A percentile compares a stretch with the other conserved stretches of the same genome.
phyloP scores from a whole-genome alignment of 1,140 invertebrate species.

The Pseudomyrmex pallidus region DNA sequence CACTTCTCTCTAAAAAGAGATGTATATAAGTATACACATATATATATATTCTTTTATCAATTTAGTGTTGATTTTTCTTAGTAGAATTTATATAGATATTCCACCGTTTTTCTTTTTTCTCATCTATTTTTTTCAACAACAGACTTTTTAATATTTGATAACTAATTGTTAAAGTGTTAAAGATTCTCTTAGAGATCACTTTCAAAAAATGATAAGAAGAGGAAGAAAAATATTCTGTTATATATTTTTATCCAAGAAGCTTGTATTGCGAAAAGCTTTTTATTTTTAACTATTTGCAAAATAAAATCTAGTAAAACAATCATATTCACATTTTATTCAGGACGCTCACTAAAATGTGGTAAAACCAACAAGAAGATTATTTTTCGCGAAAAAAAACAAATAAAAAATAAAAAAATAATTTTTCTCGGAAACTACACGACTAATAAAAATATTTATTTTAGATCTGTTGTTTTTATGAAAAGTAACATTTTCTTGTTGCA shows the following conservation, averaged over 20 bases:
- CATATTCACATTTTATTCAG: conserved; percentile 39
- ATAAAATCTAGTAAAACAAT: conserved; percentile 51
- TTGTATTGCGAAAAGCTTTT: conserved; percentile 32
- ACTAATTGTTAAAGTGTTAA: background rate
- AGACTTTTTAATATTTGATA: background rate
- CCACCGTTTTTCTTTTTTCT: background rate
- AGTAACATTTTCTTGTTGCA: background rate
- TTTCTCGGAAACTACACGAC: conserved; percentile 11
- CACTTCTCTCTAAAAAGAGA: background rate
- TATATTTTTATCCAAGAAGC: conserved; percentile 17
- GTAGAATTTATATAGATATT: background rate
- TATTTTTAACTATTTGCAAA: conserved; percentile 56
- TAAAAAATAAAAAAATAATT: conserved; percentile 36
- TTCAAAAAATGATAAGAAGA: background rate
- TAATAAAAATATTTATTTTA: conserved; percentile 41
- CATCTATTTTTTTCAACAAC: background rate
- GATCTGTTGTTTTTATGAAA: background rate
- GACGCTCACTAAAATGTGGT: conserved; percentile 26
- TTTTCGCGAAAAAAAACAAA: conserved; percentile 46
- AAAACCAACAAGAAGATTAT: conserved; percentile 50
- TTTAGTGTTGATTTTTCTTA: background rate
- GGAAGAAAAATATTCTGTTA: conserved; percentile 11
- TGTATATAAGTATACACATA: too few relatives aligned
- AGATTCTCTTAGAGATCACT: conserved; percentile 2
- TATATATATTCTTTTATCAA: background rate